A percentile compares a stretch with the other conserved stretches of the same genome.
phyloP scores from a whole-genome alignment of 1,140 invertebrate species.

The Idris sp. region DNA sequence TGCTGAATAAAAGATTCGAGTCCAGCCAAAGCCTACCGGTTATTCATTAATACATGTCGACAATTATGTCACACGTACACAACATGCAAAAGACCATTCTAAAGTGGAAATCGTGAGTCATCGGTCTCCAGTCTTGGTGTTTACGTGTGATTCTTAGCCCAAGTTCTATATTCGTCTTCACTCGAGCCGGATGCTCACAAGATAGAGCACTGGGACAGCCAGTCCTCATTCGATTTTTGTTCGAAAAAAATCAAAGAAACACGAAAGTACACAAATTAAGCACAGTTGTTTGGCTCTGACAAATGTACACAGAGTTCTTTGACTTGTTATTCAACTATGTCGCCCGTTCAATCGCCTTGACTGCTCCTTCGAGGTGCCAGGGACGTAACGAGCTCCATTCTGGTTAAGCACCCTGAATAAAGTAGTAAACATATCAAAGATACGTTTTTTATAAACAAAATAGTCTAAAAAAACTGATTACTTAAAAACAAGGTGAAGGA shows the following conservation, averaged over 20 bases:
- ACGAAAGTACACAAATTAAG: background rate
- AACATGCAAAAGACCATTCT: constrained; percentile 47
- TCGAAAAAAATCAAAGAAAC: background rate
- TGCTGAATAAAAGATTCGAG: constrained; percentile 19
- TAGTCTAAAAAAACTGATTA: background rate
- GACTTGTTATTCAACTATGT: constrained; percentile 15
- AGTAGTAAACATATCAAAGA: background rate
- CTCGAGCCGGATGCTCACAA: constrained; percentile 21
- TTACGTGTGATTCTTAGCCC: constrained; percentile 32
- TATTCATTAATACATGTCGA: constrained; percentile 39
- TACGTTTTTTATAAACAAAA: background rate
- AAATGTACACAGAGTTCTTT: constrained; percentile 32
- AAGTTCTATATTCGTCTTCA: constrained; percentile 49
- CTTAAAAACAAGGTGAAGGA: no score
- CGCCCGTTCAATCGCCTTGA: constrained; percentile 26
- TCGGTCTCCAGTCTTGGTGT: constrained; percentile 34
- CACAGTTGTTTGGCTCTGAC: background rate
- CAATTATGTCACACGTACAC: constrained; percentile 50
- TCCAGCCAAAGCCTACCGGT: constrained; percentile 15
- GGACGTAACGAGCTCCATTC: constrained; percentile 26
- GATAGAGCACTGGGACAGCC: constrained; percentile 19
- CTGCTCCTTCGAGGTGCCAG: constrained; percentile 31
- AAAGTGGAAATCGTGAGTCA: constrained; percentile 54
- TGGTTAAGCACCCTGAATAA: background rate
- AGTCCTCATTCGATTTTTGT: background rate